These are phyloP conservation scores for Glomeris maerens DNA, from an alignment of 1,140 invertebrate species.

Conservation along the genomic window DNA sequence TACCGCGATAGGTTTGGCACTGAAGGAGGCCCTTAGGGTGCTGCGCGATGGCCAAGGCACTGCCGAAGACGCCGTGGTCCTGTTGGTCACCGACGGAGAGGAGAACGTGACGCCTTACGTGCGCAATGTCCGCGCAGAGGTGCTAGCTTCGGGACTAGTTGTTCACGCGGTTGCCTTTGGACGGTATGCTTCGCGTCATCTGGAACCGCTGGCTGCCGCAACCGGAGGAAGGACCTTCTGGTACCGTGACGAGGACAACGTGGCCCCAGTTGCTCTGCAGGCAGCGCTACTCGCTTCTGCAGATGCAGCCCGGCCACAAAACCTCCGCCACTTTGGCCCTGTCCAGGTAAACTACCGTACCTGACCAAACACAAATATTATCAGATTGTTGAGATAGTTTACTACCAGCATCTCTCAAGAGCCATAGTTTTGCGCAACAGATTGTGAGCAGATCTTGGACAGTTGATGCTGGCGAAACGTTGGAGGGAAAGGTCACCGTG, in stretches of 20 bases:
- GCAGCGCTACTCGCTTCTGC: slow-evolving; percentile 6
- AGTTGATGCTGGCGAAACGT: slow-evolving; percentile 4
- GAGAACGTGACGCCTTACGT: slow-evolving; percentile 20
- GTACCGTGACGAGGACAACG: slow-evolving; percentile 4
- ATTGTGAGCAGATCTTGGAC: slow-evolving; percentile 11
- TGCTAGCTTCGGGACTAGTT: slow-evolving; percentile 13
- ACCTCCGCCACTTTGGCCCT: slow-evolving; percentile 15
- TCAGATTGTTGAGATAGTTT: too few relatives aligned
- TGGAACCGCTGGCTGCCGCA: slow-evolving; percentile 1
- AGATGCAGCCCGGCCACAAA: slow-evolving; percentile 14
- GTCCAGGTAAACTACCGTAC: slow-evolving; percentile 14
- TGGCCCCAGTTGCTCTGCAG: neutral
- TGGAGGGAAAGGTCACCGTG: slow-evolving; percentile 6
- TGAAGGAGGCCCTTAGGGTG: slow-evolving; percentile 9
- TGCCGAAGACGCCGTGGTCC: slow-evolving; percentile 1
- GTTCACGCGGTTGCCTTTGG: slow-evolving; percentile 21
- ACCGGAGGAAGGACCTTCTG: slow-evolving; percentile 8
- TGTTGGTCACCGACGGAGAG: slow-evolving; percentile 22
- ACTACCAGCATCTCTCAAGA: too few relatives aligned
- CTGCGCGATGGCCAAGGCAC: neutral
- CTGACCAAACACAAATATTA: too few relatives aligned
- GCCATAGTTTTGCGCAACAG: too few relatives aligned
- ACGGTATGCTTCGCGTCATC: neutral
- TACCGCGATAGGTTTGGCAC: slow-evolving; percentile 18
- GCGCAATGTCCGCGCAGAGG: slow-evolving; percentile 11